Percentiles rank a stretch among this genome's conserved stretches.
These are phyloP conservation scores for Anoplophora glabripennis DNA, from an alignment of 1,140 invertebrate genomes.

Conservation along the genomic window DNA sequence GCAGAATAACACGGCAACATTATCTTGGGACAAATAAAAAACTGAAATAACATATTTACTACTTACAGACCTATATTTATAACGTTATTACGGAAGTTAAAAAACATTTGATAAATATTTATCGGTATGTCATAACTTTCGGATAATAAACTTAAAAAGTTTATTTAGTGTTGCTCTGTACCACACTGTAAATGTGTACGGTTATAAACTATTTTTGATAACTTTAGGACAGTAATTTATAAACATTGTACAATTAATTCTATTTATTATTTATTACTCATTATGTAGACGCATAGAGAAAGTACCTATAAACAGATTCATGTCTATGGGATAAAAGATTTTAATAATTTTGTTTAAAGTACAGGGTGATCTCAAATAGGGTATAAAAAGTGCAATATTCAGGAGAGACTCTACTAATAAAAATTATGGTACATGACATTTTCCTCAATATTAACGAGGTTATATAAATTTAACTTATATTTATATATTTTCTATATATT, in stretches of 20 bases:
- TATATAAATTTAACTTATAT: too few relatives aligned
- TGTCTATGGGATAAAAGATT: conserved; percentile 9
- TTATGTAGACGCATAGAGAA: conserved; percentile 19
- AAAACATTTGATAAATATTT: conserved; percentile 4
- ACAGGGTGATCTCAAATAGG: too few relatives aligned
- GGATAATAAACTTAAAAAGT: conserved; percentile 6
- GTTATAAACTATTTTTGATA: too few relatives aligned
- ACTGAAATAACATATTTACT: conserved; percentile 3
- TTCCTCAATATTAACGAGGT: too few relatives aligned
- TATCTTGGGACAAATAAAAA: conserved; percentile 4
- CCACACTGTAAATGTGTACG: too few relatives aligned
- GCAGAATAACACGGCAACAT: conserved; percentile 1
- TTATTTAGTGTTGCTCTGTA: neutral
- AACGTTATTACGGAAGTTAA: conserved; percentile 6
- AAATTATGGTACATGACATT: too few relatives aligned
- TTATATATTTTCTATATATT: too few relatives aligned
- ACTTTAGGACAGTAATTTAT: too few relatives aligned
- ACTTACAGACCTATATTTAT: conserved; percentile 7
- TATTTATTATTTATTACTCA: conserved; percentile 15
- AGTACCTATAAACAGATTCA: conserved; percentile 15
- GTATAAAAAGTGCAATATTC: too few relatives aligned
- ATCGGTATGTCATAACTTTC: conserved; percentile 2
- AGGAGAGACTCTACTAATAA: too few relatives aligned
- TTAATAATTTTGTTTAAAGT: too few relatives aligned
- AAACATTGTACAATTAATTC: neutral